Conservation (phyloP, 1,140 invertebrate species). For the Drosophila kanapiae region DNA sequence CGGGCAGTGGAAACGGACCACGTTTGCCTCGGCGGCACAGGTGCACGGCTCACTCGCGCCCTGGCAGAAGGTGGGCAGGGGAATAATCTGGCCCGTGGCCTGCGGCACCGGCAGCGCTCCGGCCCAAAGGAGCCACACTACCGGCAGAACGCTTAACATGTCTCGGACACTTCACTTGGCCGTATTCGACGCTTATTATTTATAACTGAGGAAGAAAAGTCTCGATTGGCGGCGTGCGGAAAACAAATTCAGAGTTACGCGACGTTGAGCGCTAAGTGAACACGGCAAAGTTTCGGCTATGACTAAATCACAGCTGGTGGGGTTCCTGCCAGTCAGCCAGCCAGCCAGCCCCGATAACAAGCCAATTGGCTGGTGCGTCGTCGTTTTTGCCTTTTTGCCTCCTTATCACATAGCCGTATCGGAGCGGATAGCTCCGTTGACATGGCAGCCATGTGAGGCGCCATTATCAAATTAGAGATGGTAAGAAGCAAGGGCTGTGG, state of each 20-base stretch:
- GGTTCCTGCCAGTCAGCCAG: slow-evolving; percentile 3
- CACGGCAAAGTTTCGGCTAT: slow-evolving; percentile 43
- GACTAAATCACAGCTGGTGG: slow-evolving; percentile 58
- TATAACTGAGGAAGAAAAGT: neutral
- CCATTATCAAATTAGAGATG: slow-evolving; percentile 42
- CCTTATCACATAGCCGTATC: slow-evolving; percentile 42
- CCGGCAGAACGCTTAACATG: slow-evolving; percentile 46
- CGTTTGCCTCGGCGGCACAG: slow-evolving; percentile 63
- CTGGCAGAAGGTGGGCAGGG: slow-evolving; percentile 60
- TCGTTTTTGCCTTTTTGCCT: slow-evolving; percentile 16
- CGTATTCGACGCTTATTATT: slow-evolving; percentile 42
- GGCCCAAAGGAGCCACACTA: slow-evolving; percentile 33
- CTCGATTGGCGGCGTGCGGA: neutral
- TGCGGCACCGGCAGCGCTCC: slow-evolving; percentile 1
- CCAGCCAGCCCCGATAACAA: slow-evolving; percentile 9
- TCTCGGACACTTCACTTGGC: slow-evolving; percentile 25
- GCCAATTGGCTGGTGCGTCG: slow-evolving; percentile 19
- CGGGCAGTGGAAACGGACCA: slow-evolving; percentile 58
- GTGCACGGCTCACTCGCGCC: slow-evolving; percentile 36
- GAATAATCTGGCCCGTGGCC: slow-evolving; percentile 53
- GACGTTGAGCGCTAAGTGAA: slow-evolving; percentile 16
- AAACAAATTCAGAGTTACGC: neutral
- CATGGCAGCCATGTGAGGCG: slow-evolving; percentile 36
- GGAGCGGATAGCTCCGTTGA: slow-evolving; percentile 29
- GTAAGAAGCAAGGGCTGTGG: neutral